Conservation (phyloP, 2,888 invertebrate species). For the Cheilosia grossa region DNA sequence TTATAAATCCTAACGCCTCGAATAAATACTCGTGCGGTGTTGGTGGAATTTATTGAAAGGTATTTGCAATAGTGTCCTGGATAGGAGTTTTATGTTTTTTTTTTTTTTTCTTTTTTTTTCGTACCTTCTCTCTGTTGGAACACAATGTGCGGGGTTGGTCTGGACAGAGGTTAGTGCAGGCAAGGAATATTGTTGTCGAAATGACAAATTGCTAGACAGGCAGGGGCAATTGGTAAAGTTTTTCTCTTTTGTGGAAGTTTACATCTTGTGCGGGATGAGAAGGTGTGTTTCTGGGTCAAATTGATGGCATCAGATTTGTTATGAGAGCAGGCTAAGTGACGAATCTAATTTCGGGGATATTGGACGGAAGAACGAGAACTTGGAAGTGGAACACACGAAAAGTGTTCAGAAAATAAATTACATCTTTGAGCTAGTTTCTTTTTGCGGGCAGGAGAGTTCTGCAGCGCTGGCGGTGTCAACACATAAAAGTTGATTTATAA, state of each 20-base stretch:
- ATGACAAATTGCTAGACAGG: constrained; percentile 74
- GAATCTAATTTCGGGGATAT: constrained; percentile 61
- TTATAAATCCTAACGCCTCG: constrained; percentile 71
- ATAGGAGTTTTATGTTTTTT: neutral
- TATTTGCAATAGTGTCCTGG: constrained; percentile 55
- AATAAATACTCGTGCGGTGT: constrained; percentile 62
- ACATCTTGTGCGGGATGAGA: constrained; percentile 36
- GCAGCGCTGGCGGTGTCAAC: constrained; percentile 28
- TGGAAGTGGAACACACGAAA: constrained; percentile 35
- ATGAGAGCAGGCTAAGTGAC: constrained; percentile 69
- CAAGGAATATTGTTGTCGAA: constrained; percentile 55
- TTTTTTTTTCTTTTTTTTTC: constrained; percentile 2
- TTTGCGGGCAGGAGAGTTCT: constrained; percentile 29
- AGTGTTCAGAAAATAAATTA: constrained; percentile 42
- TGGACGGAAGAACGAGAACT: neutral
- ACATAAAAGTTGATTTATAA: neutral
- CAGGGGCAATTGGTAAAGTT: constrained; percentile 73
- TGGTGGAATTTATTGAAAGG: constrained; percentile 70
- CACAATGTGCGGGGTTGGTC: constrained; percentile 16
- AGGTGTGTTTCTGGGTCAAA: constrained; percentile 53
- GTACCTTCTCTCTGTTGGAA: neutral
- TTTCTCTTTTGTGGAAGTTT: constrained; percentile 63
- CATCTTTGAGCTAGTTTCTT: constrained; percentile 7
- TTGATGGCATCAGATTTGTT: constrained; percentile 69
- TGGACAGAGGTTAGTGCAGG: constrained; percentile 29